Conservation (phyloP, 2,797 vertebrate genomes). For the Apodemus agrarius region DNA sequence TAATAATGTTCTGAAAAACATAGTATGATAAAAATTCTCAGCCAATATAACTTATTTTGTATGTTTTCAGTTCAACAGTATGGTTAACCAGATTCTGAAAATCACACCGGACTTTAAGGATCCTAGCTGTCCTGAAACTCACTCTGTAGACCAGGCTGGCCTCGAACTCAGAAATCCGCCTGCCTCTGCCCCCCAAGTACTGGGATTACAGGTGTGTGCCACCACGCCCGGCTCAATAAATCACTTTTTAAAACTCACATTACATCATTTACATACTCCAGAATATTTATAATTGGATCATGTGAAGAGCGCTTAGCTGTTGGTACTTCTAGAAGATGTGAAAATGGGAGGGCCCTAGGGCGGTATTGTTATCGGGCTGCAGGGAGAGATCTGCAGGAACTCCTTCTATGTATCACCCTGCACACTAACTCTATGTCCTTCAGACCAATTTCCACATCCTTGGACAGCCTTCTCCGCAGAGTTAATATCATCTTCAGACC, state of each 20-base stretch:
- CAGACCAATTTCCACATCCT: background rate
- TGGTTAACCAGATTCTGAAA: slow-evolving; percentile 51
- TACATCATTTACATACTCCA: background rate
- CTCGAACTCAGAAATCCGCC: no score
- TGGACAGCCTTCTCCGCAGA: background rate
- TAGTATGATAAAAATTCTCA: background rate
- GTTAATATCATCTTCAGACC: background rate
- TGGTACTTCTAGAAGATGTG: slow-evolving; percentile 17
- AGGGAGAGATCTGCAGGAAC: background rate
- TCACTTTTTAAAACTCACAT: slow-evolving; percentile 22
- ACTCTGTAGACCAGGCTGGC: no score
- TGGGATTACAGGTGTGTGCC: no score
- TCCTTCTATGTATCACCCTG: background rate
- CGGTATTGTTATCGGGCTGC: background rate
- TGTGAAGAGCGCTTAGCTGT: no score
- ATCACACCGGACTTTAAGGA: slow-evolving; percentile 27
- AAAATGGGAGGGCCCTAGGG: background rate
- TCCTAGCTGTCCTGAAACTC: no score
- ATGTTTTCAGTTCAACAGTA: slow-evolving; percentile 21
- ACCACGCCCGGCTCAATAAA: no score
- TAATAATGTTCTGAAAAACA: background rate
- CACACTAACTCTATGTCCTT: background rate
- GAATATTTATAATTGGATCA: slow-evolving; percentile 16
- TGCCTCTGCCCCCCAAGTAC: no score
- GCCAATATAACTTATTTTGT: background rate